Percentiles rank a stretch among this genome's conserved stretches.
phyloP scores from a whole-genome alignment of 2,888 invertebrate species.

The Buathra laborator region DNA sequence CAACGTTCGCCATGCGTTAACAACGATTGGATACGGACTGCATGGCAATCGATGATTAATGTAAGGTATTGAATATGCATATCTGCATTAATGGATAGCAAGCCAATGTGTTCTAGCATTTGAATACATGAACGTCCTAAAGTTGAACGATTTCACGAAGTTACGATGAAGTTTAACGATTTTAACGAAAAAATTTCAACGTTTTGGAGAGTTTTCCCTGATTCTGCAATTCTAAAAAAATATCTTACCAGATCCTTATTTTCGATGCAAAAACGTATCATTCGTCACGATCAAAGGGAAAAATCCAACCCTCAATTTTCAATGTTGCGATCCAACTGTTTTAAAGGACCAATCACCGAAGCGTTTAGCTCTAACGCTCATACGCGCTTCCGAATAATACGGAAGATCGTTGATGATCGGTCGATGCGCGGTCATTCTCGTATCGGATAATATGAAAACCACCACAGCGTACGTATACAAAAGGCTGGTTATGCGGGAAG shows the following conservation, averaged over 20 bases:
- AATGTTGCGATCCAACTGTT: not conserved
- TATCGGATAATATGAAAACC: constrained; percentile 39
- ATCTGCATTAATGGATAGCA: no score
- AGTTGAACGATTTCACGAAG: no score
- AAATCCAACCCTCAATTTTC: not conserved
- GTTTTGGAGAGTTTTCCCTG: no score
- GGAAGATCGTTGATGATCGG: constrained; percentile 16
- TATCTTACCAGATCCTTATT: no score
- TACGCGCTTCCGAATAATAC: constrained; percentile 35
- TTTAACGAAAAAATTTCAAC: no score
- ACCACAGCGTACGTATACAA: not conserved
- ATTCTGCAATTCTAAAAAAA: no score
- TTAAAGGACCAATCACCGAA: not conserved
- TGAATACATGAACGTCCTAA: no score
- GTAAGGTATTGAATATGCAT: not conserved
- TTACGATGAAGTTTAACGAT: no score
- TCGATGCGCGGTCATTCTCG: constrained; percentile 36
- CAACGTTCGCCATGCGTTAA: not conserved
- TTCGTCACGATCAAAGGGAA: not conserved
- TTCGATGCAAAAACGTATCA: no score
- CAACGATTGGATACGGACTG: not conserved
- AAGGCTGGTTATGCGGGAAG: not conserved
- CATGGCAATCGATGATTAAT: not conserved
- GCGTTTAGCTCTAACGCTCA: not conserved
- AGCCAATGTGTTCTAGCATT: not conserved